phyloP scores from a whole-genome alignment of 2,113 vertebrate genomes.

The Corythoichthys haematopterus region DNA sequence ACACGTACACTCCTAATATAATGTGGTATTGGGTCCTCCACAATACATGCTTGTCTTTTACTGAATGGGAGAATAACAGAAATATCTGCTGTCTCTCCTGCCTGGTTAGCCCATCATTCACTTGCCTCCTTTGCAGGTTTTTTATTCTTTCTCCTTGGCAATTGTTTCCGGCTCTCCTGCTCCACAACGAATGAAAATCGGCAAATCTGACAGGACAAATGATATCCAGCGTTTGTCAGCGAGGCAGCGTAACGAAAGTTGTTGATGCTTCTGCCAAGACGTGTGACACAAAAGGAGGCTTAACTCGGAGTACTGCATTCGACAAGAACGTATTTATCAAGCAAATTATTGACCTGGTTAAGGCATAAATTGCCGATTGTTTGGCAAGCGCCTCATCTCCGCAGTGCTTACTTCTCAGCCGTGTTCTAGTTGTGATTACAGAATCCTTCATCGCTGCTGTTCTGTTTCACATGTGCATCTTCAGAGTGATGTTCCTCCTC shows the following conservation, averaged over 20 bases:
- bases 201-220: slow-evolving; percentile 68
- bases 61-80: slow-evolving; percentile 44
- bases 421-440: slow-evolving; percentile 21
- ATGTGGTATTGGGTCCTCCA: slow-evolving; percentile 55
- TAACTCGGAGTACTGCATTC: slow-evolving; percentile 14
- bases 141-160: slow-evolving; percentile 22
- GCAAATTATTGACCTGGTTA: slow-evolving; percentile 58
- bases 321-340: slow-evolving; percentile 53
- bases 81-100: slow-evolving; percentile 55
- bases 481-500: slow-evolving; percentile 85
- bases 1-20: slow-evolving; percentile 25
- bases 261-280: slow-evolving; percentile 37
- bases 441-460: slow-evolving; percentile 64
- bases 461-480: slow-evolving; percentile 75
- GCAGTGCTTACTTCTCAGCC: slow-evolving; percentile 22
- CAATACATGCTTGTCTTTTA: slow-evolving; percentile 47
- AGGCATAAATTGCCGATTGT: slow-evolving; percentile 26
- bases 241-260: slow-evolving; percentile 11
- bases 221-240: slow-evolving; percentile 53
- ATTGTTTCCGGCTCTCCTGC: slow-evolving; percentile 10
- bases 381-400: slow-evolving; percentile 38
- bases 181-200: slow-evolving; percentile 59
- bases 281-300: slow-evolving; percentile 22
- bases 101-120: slow-evolving; percentile 64
- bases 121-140: slow-evolving; percentile 38